Evolutionary conservation across 2,113 vertebrate genomes (phyloP).

Genomic region (Theropithecus gelada): DNA sequence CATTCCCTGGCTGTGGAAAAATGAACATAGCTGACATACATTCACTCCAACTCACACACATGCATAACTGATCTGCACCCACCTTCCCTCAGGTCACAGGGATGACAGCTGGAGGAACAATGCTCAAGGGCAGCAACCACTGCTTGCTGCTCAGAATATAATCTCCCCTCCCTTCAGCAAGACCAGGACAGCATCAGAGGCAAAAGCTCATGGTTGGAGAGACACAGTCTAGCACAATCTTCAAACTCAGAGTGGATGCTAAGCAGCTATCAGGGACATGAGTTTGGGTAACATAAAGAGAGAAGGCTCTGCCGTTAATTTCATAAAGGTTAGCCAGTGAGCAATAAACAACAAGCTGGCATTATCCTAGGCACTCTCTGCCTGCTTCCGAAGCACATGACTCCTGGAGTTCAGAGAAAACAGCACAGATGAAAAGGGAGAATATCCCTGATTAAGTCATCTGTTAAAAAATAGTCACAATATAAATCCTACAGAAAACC

Average conservation of each 20-base stretch:
- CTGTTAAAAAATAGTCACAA: neutral
- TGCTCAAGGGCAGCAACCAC: neutral
- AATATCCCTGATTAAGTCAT: neutral
- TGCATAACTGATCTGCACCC: neutral
- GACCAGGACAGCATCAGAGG: too few species aligned
- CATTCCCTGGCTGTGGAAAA: neutral
- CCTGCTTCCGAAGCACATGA: neutral
- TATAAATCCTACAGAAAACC: neutral
- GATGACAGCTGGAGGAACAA: neutral
- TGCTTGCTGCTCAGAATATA: neutral
- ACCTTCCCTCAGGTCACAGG: neutral
- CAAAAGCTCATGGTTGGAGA: neutral
- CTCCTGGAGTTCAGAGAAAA: constrained; percentile 36
- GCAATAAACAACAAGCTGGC: neutral
- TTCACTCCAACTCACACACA: neutral
- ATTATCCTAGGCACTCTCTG: neutral
- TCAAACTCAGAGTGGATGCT: neutral
- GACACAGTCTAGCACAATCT: neutral
- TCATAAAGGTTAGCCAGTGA: neutral
- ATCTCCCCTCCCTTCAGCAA: neutral
- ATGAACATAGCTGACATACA: neutral
- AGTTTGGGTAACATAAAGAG: neutral
- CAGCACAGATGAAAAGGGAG: neutral
- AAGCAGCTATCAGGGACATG: neutral
- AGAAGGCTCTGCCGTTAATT: neutral